phyloP scores from a whole-genome alignment of 1,140 invertebrate genomes.

The Drosophila novamexicana region DNA sequence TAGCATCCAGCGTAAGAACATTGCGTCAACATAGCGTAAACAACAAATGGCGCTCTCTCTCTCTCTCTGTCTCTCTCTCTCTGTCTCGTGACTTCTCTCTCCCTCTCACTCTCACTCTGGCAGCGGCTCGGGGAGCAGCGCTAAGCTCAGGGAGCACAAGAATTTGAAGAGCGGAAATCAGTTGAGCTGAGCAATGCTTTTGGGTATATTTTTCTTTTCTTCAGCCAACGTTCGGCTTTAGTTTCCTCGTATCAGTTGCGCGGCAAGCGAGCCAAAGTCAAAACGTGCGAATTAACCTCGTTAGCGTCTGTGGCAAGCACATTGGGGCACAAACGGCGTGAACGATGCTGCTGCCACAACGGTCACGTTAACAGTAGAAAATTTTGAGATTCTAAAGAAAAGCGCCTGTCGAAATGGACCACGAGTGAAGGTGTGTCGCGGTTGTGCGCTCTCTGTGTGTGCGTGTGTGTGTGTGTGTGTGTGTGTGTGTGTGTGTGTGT shows the following conservation, averaged over 20 bases:
- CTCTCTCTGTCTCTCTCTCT: constrained; percentile 18
- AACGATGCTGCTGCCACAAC: constrained; percentile 59
- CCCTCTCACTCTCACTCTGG: background rate
- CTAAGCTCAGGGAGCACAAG: constrained; percentile 12
- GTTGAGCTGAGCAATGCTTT: constrained; percentile 33
- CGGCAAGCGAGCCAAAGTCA: constrained; percentile 66
- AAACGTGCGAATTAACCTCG: constrained; percentile 73
- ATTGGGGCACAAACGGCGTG: constrained; percentile 42
- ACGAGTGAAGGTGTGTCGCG: constrained; percentile 73
- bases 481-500: background rate
- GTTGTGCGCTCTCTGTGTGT: constrained; percentile 18
- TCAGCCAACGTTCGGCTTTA: constrained; percentile 25
- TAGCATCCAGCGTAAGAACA: constrained; percentile 18
- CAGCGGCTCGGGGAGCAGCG: constrained; percentile 1
- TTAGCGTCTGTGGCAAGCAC: constrained; percentile 30
- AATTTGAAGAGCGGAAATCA: constrained; percentile 33
- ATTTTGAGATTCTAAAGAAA: constrained; percentile 67
- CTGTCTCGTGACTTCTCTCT: background rate
- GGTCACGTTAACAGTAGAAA: constrained; percentile 50
- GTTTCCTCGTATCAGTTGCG: constrained; percentile 63
- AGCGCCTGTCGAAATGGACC: constrained; percentile 65
- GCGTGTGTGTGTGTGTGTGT: constrained; percentile 20
- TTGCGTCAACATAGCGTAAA: constrained; percentile 49
- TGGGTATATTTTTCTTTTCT: background rate
- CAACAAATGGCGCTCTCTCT: constrained; percentile 29